Evolutionary conservation across 2,888 invertebrate genomes (phyloP).

Genomic region (Ditula angustiorana): DNA sequence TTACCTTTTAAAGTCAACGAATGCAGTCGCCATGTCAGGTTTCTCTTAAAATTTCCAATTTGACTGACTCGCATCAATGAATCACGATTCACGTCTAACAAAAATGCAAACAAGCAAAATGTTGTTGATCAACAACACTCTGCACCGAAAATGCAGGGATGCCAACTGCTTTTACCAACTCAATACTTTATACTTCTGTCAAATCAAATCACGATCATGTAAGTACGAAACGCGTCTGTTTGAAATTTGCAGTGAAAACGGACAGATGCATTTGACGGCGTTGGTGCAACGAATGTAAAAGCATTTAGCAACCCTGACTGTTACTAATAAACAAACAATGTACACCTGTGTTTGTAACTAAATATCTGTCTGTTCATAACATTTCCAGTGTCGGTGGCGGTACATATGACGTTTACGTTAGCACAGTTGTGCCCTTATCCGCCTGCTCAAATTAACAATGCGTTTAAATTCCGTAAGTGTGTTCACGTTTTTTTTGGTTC

Average conservation of each 20-base stretch:
- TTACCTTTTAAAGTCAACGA: no score
- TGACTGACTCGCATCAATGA: no score
- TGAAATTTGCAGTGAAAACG: neutral
- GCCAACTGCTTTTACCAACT: neutral
- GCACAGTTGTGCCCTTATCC: slow-evolving; percentile 40
- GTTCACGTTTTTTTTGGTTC: slow-evolving; percentile 45
- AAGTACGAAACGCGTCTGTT: no score
- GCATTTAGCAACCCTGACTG: slow-evolving; percentile 8
- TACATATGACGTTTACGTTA: slow-evolving; percentile 26
- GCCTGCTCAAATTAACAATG: neutral
- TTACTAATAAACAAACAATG: slow-evolving; percentile 31
- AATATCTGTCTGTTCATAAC: slow-evolving; percentile 43
- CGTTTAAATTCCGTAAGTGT: slow-evolving; percentile 50
- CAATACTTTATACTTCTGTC: neutral
- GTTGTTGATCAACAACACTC: slow-evolving; percentile 34
- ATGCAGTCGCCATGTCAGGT: no score
- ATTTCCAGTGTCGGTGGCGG: slow-evolving; percentile 51
- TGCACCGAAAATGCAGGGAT: slow-evolving; percentile 26
- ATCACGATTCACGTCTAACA: neutral
- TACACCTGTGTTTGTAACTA: slow-evolving; percentile 39
- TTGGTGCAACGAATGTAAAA: neutral
- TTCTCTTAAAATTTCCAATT: no score
- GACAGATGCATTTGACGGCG: no score
- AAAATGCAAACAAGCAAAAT: slow-evolving; percentile 13
- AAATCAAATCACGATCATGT: no score